These are phyloP conservation scores for Nyctibius grandis DNA, from an alignment of 2,797 vertebrate genomes.

Conservation along the genomic window DNA sequence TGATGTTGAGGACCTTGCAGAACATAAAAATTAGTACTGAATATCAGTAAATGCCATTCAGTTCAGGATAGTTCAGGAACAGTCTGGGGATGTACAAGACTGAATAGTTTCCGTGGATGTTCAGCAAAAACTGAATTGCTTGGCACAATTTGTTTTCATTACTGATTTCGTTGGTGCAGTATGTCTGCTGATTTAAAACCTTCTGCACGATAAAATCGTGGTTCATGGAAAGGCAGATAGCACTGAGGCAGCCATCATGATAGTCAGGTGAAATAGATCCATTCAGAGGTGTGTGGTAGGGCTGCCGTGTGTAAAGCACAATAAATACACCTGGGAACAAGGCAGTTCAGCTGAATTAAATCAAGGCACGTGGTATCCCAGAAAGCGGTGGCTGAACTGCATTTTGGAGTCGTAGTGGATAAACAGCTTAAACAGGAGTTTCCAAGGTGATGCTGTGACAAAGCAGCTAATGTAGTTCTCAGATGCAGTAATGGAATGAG, in stretches of 20 bases:
- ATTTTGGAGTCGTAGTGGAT: not conserved
- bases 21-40: not conserved
- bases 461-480: not conserved
- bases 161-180: not conserved
- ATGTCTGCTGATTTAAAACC: not conserved
- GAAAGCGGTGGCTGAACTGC: not conserved
- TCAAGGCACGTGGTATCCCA: not conserved
- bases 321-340: not conserved
- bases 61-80: not conserved
- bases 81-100: not conserved
- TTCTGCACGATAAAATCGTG: not conserved
- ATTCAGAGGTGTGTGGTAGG: not conserved
- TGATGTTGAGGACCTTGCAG: not conserved
- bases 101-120: not conserved
- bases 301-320: not conserved
- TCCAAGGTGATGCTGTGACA: not conserved
- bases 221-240: not conserved
- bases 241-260: accelerated
- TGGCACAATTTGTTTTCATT: not conserved
- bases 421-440: not conserved
- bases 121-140: not conserved
- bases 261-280: not conserved
- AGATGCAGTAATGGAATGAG: not conserved
- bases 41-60: not conserved
- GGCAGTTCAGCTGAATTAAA: not conserved